Evolutionary conservation across 1,140 invertebrate genomes (phyloP), one percentile per base, ranked within the genome.

Genomic region (Glossosoma conforme): DNA sequence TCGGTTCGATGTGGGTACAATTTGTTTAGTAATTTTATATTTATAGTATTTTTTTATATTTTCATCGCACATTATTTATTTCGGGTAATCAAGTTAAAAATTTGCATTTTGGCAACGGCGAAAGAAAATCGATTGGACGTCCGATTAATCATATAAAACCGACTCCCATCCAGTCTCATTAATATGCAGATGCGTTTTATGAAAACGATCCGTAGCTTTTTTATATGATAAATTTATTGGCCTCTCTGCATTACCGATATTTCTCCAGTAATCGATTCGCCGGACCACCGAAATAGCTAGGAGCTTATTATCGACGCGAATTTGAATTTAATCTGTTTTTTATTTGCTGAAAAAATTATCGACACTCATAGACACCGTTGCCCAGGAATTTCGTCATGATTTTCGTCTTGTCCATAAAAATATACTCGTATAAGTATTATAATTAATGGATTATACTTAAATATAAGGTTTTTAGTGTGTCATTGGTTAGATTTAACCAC

Each of bases 111-210:
- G 32, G 11, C 15, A 11, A 33, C n/a, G n/a, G n/a, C n/a, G n/a
- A 33, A 33, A 33, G 15, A 33, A 33, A 4, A 33, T 33, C 15
- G 15, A 33, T 15, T 13, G n/a, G 32, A 33, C 15, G 11, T 33
- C 3, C 32, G 32, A 33, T 33, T 33, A 3, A 33, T 33, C 32
- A 33, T 13, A 33, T 33, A 33, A 8, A 33, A n/a, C 32, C 32
- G 20, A 17, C 17, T 11, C 17, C 14, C 14, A 13, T 13, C 36
- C 11, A 38, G n/a, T 38, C 15, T 38, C 13, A 17, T 38, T 38
- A 38, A 38, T 38, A 38, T 38, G 36, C n/a, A 15, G 36, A 38
- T 38, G 36, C 36, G 18, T 19, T 19, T 38, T 38, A 4, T 5
- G 4, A 19, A 38, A 38, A 33, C 32, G 32, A 13, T 11, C n/a